Conservation (phyloP, 2,888 invertebrate genomes). For the Drosophila ochracea region DNA sequence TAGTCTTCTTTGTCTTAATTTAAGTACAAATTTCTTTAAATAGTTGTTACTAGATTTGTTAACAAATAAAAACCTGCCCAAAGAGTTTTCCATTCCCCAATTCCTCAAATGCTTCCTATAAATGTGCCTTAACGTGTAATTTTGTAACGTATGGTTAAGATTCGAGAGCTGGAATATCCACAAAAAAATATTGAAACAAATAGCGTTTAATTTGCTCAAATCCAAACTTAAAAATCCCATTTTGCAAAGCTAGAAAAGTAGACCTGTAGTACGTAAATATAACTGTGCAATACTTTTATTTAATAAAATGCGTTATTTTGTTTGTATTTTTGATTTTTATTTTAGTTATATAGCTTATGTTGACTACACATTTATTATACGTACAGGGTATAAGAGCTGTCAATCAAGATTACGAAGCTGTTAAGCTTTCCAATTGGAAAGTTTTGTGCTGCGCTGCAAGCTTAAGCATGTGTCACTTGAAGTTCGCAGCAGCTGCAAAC, state of each 20-base stretch:
- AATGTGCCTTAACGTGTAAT: slow-evolving; percentile 43
- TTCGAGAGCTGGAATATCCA: background rate
- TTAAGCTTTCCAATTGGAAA: background rate
- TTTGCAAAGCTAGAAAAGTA: slow-evolving; percentile 36
- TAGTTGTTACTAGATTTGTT: slow-evolving; percentile 30
- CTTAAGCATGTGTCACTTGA: slow-evolving; percentile 7
- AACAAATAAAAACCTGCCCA: background rate
- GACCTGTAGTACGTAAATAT: slow-evolving; percentile 51
- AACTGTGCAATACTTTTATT: slow-evolving; percentile 71
- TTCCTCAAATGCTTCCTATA: slow-evolving; percentile 9
- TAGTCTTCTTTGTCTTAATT: slow-evolving; percentile 47
- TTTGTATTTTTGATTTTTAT: slow-evolving; percentile 35
- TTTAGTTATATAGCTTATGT: background rate
- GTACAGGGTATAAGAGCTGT: background rate
- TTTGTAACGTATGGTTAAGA: slow-evolving; percentile 5
- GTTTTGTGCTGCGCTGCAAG: background rate
- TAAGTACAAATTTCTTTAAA: slow-evolving; percentile 56
- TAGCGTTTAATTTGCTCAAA: slow-evolving; percentile 4
- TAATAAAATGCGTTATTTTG: slow-evolving; percentile 64
- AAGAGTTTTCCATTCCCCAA: slow-evolving; percentile 19
- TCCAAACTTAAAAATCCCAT: background rate
- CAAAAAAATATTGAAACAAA: background rate
- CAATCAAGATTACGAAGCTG: background rate
- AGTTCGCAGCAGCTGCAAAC: slow-evolving; percentile 18
- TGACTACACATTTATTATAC: background rate